Base-by-base conservation (phyloP, 2,113 vertebrate genomes). In the Neomonachus schauinslandi region DNA sequence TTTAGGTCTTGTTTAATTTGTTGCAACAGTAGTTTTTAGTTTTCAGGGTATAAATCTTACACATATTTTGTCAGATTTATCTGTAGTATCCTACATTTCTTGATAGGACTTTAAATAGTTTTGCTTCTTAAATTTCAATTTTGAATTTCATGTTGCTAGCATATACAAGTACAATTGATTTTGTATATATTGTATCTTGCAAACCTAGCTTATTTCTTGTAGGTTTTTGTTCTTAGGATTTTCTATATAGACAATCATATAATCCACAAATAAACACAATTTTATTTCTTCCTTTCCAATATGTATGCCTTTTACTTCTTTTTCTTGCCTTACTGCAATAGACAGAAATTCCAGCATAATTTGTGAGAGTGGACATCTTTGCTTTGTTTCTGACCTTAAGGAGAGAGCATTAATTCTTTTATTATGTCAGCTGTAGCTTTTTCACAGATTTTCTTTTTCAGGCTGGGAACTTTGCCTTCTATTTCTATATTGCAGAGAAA, bases 351-450 rank as follows among this genome's bases (percentile, higher is more conserved):
- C 69, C 76, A 76, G 39, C 39, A 51, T 74, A 49, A 67, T 92
- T 67, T 96, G 11, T 76, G 18, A 57, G 72, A 87, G 46, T 63
- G 57, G 53, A 76, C 11, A 59, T 59, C 36, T 49, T 87, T 92
- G 36, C 49, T 33, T 87, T 76, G 3, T 91, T 72, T 63, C 33
- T 21, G 28, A 83, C 46, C 19, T 71, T 59, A 89, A 26, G 46
- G 51, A 84, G 28, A 94, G 89, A 61, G 15, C 39, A 79, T 79
- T 84, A 22, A n/a, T 94, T 80, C 55, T 96, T 94, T 93, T 49
- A 15, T 65, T 67, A 84, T 79, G 26, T 79, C 69, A 85, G n/a
- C 21, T 63, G 15, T 61, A 63, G 11, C 74, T 59, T 79, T 77
- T 51, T 69, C 26, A 77, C 39, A 71, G 33, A 53, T 69, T 93